Percentiles rank a stretch among this genome's conserved stretches.
phyloP scores from a whole-genome alignment of 2,113 vertebrate species.

The Ondatra zibethicus region DNA sequence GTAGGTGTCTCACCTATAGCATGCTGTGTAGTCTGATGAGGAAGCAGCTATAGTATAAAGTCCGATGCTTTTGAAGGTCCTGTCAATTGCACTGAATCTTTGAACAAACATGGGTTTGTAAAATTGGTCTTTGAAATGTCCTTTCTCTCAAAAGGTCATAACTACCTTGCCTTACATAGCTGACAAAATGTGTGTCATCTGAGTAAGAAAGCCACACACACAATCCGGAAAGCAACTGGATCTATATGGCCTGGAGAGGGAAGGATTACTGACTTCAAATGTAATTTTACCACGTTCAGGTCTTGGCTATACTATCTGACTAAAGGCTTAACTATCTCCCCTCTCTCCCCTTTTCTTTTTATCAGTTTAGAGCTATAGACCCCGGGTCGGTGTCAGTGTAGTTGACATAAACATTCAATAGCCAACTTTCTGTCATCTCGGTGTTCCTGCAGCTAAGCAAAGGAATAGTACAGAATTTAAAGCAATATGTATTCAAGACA shows the following conservation, averaged over 20 bases:
- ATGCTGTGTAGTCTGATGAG: background rate
- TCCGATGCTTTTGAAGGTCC: background rate
- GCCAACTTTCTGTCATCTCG: background rate
- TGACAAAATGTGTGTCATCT: background rate
- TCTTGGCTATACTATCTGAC: background rate
- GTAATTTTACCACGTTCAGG: background rate
- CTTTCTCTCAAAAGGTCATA: constrained; percentile 3
- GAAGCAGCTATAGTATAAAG: background rate
- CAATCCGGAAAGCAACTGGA: background rate
- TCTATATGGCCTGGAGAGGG: background rate
- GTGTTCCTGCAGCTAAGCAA: background rate
- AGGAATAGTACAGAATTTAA: background rate
- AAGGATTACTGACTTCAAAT: background rate
- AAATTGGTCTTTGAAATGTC: background rate
- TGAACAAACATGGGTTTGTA: background rate
- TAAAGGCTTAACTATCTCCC: background rate
- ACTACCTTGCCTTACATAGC: background rate
- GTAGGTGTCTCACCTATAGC: background rate
- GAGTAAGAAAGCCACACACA: background rate
- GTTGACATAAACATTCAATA: background rate
- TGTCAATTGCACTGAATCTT: background rate
- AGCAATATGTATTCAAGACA: background rate
- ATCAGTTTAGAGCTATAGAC: background rate
- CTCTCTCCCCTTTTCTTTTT: background rate
- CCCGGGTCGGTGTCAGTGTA: background rate